Base-by-base conservation (phyloP, 2,113 vertebrate genomes). In the Mobula hypostoma region DNA sequence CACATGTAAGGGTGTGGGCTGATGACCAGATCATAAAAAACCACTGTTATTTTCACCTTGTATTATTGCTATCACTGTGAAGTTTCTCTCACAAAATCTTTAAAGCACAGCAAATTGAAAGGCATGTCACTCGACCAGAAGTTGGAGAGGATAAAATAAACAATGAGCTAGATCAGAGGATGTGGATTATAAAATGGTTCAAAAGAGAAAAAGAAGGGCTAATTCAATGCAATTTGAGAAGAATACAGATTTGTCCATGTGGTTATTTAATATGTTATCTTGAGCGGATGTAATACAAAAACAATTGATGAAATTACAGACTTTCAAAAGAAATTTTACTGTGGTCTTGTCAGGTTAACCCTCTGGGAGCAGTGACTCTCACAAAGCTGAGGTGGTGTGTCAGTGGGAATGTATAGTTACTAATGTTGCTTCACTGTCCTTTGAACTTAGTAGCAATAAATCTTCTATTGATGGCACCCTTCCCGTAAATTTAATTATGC, bases 401-500 rank as follows among this genome's bases (percentile, higher is more conserved):
- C 68, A 93, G 9, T 76, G 91, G 12, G 36, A 74, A 74, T 74
- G 91, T 74, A 93, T 76, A 11, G 48, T 32, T 94, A 94, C 95
- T 96, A 94, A 94, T 95, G 94, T 94, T 95, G 94, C 95, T 95
- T 96, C 96, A 95, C 95, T 95, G 95, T 94, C 95, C 94, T 76
- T 93, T 95, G 96, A 24, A 0, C 94, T 95, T 94, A 94, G 94
- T 96, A 96, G 96, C 94, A 95, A 96, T 97, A 97, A 96, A 97
- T 97, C 96, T 96, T 95, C 94, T 95, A 94, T 95, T 96, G 97
- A 96, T 95, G 95, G 95, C 96, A 97, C 96, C 95, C 95, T 96
- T 96, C 95, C 95, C 96, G 95, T 96, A 97, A 97, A 98, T 97
- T 97, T 97, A 98, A 97, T 98, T 97, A 97, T 96, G 95, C 94